Evolutionary conservation across 1,140 invertebrate species (phyloP).

Genomic region (Arctopsyche grandis): DNA sequence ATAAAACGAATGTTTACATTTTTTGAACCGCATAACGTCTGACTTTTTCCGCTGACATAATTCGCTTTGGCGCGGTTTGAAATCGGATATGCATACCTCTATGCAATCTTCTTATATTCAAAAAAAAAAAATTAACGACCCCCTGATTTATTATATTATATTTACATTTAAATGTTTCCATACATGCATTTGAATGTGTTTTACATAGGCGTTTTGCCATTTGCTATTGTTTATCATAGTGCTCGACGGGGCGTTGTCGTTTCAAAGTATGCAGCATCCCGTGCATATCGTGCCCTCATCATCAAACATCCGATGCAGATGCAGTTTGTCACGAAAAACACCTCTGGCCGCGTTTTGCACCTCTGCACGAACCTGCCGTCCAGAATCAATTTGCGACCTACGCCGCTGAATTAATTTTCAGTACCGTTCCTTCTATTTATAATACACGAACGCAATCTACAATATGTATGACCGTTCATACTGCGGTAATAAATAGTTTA

Average conservation of each 20-base stretch:
- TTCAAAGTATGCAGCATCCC: not conserved
- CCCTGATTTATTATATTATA: not conserved
- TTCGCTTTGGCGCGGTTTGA: conserved; percentile 33
- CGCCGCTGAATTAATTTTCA: conserved; percentile 28
- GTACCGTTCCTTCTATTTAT: not conserved
- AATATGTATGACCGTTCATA: no score
- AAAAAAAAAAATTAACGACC: not conserved
- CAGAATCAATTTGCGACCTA: conserved; percentile 34
- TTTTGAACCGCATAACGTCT: not conserved
- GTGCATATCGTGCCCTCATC: conserved; percentile 26
- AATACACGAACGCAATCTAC: not conserved
- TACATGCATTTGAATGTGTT: no score
- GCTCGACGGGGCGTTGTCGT: not conserved
- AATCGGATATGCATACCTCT: not conserved
- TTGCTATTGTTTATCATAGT: no score
- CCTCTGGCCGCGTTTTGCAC: conserved; percentile 10
- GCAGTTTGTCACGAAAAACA: conserved; percentile 37
- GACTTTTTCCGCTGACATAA: not conserved
- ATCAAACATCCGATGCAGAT: conserved; percentile 23
- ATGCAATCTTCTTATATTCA: not conserved
- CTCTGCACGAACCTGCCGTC: not conserved
- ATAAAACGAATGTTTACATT: conserved; percentile 39
- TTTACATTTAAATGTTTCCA: no score
- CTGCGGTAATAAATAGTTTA: no score
- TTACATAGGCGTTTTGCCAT: no score